Evolutionary conservation across 2,797 vertebrate species (phyloP), one percentile per base, ranked within the genome.

Genomic region (Micropoecilia bifurca): DNA sequence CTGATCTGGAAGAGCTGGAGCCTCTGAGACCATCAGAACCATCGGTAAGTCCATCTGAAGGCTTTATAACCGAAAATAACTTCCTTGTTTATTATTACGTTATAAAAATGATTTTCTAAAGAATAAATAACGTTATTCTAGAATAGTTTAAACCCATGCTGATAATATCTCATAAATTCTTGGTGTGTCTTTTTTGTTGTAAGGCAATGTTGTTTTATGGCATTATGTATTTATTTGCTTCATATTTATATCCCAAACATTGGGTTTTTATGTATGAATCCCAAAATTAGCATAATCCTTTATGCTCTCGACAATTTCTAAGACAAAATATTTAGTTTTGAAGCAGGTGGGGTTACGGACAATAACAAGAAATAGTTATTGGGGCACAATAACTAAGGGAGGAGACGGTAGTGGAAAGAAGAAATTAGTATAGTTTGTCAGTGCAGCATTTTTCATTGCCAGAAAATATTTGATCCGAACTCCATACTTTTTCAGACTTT

Each of bases 1-100:
- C 97, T 0, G 98, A 98, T 81, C 93, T 97, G 45, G 98, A 98
- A 85, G 97, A 98, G 68, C 94, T 96, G 0, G 97, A 96, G 47
- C 94, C 95, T 73, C 90, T 95, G 0, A 96, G 93, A 84, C 91
- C 94, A 0, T 89, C 94, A 3, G 95, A 97, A 73, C 90, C 94
- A 16, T 97, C 97, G 95, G 98, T 98, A 87, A 86, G 90, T 84
- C 66, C 43, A 8, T 30, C 53, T 28, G 33, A n/a, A 9, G 22
- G 14, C 14, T 57, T 55, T 57, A 22, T 14, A 28, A 71, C 12
- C 2, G 0, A 71, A 45, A 45, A 71, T 43, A 43, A 41, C 39
- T 43, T 69, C 12, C 10, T 25, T 43, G 1, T 39, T 20, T 25
- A 0, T 43, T 69, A 43, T 69, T 43, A 43, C 43, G 39, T 12